Percentiles rank a stretch among this genome's conserved stretches.
Conservation (phyloP, 2,113 vertebrate genomes). For the Aviceda subcristata region DNA sequence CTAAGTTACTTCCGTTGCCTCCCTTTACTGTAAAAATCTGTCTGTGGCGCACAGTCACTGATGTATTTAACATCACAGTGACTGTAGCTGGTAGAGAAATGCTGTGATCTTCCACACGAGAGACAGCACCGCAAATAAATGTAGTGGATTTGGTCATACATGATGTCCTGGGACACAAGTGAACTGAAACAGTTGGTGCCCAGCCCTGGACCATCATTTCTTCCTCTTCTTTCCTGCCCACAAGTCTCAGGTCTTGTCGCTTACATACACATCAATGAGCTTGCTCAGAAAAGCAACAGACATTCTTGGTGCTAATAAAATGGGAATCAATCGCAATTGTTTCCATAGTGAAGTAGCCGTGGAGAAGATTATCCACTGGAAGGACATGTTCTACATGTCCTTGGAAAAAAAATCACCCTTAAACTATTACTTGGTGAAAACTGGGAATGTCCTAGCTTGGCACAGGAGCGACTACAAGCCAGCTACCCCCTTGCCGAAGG, state of each 20-base stretch:
- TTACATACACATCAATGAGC: background rate
- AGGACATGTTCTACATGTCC: background rate
- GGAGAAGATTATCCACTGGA: background rate
- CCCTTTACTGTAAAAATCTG: conserved; percentile 4
- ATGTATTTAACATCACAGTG: background rate
- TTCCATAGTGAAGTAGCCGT: background rate
- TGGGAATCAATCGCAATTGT: background rate
- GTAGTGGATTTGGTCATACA: background rate
- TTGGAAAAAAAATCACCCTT: background rate
- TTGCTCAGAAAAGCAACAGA: background rate
- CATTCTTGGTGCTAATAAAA: background rate
- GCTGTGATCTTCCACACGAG: background rate
- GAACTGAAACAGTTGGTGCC: background rate
- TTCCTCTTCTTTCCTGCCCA: background rate
- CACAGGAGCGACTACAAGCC: background rate
- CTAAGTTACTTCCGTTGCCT: background rate
- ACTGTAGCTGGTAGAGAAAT: background rate
- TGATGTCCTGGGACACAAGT: background rate
- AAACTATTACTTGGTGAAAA: background rate
- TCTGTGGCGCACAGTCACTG: background rate
- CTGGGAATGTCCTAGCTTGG: background rate
- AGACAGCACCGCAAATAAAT: background rate
- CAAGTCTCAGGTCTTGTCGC: background rate
- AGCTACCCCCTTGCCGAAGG: background rate
- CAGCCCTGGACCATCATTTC: background rate